A percentile compares a stretch with the other conserved stretches of the same genome.
Evolutionary conservation across 2,113 vertebrate genomes (phyloP).

Genomic region (Tachuris rubrigastra): DNA sequence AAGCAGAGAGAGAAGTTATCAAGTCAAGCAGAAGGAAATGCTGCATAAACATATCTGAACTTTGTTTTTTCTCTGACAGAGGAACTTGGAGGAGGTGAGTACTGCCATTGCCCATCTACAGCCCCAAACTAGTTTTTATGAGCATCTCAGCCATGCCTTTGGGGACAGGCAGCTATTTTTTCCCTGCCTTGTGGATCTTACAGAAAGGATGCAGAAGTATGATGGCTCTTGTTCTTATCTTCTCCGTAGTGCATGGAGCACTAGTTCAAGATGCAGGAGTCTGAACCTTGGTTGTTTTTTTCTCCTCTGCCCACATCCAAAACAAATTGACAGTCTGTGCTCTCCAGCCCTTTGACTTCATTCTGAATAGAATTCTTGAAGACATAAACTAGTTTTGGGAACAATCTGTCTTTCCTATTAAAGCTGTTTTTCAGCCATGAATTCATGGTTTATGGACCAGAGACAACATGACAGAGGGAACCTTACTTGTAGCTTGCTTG

Average conservation of each 20-base stretch:
- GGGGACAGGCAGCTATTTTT: not conserved
- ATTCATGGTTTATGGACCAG: not conserved
- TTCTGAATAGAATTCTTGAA: not conserved
- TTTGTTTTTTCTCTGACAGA: not conserved
- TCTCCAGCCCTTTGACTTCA: not conserved
- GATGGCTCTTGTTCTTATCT: not conserved
- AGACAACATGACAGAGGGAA: not conserved
- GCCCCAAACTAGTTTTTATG: not conserved
- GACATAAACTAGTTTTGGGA: not conserved
- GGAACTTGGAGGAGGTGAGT: rapidly evolving
- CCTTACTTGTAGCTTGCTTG: not conserved
- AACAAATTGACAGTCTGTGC: not conserved
- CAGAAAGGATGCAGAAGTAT: not conserved
- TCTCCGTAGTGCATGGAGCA: not conserved
- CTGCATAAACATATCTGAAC: not conserved
- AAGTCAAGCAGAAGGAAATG: not conserved
- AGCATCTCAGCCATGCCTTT: not conserved
- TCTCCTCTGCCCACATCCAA: not conserved
- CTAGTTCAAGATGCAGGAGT: not conserved
- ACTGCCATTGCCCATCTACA: not conserved
- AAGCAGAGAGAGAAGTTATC: not conserved
- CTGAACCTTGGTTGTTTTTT: not conserved
- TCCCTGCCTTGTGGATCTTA: not conserved
- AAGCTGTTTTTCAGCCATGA: not conserved
- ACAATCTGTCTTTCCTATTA: not conserved